Evolutionary conservation across 35 echinoderm and acorn worm species (phyloP), one percentile per base, ranked within the genome.

Genomic region (Strongylocentrotus purpuratus): DNA sequence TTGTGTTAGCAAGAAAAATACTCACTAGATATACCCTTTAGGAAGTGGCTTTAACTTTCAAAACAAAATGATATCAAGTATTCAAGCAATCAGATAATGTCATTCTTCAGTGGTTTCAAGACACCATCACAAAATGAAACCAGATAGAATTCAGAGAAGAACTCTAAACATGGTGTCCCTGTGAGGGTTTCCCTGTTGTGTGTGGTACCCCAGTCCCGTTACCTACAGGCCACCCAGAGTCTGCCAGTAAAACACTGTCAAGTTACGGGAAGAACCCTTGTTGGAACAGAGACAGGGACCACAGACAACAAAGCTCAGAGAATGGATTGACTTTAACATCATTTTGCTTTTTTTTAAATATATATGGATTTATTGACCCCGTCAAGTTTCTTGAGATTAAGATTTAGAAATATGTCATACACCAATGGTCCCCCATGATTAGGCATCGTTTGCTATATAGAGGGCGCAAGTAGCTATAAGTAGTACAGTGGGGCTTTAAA

Each of bases 321-420:
- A 97, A 97, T 97, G 96, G 96, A 97, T 97, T 95, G 94, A 97
- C 96, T 95, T 47, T 97, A 13, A 97, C 96, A 97, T 97, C 96
- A 97, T 95, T 59, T 97, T 94, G 94, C 96, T 35, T 0, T 45
- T 45, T 45, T 46, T 41, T 28, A 7, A 22, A 28, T 18, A 14
- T 59, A 59, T 11, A 59, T 59, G 11, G 18, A 28, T 8, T 28
- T 5, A 78, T 78, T 78, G 65, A 20, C 61, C 17, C 10, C 50
- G 15, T 0, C 10, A 55, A 55, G 0, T 14, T 11, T 55, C 50
- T 55, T 2, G 1, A 55, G 50, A 55, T 14, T 15, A 55, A 55
- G 50, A 55, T 55, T 55, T 12, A 9, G 50, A 55, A 41, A 41
- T 0, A 1, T 41, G 35, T 41, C 35, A 41, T 41, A 41, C n/a